Base-by-base conservation (phyloP, 2,113 vertebrate genomes). In the Brienomyrus longianalis region DNA sequence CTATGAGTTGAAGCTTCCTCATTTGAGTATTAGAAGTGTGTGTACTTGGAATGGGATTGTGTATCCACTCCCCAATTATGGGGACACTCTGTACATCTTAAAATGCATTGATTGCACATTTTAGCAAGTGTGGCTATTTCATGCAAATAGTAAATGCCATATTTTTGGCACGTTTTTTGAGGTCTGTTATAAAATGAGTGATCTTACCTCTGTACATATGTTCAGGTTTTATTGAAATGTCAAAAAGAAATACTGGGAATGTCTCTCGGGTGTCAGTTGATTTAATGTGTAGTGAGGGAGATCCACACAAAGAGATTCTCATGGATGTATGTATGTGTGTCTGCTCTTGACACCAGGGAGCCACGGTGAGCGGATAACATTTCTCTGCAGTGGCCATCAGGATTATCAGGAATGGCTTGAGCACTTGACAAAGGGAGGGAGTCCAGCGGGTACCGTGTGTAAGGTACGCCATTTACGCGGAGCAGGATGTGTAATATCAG, bases 331-430 rank as follows among this genome's bases (percentile, higher is more conserved):
- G 47, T 47, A 39, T 77, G 47, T 52, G 47, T 87, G 5, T 88
- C 5, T 88, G 23, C 88, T 7, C 88, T 35, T 56, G 56, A n/a
- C 27, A 88, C 3, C 92, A 99, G 98, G 98, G 89, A 96, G 93
- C 88, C 97, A 98, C 95, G 97, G 98, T 88, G 98, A 99, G 92
- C 95, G 97, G 89, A 97, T 98, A 92, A 95, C 97, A 70, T 98
- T 99, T 87, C 97, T 96, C 5, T 99, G 98, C 91, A 97, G 93
- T 93, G 98, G 92, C 93, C 97, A 97, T 88, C 96, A 96, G 86
- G 98, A 99, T 86, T 95, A 98, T 3, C 97, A 98, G 83, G 97
- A 99, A 1, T 99, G 98, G 98, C 94, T 99, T 88, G 98, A 99
- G 90, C 98, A 98, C 74, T 96, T 99, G 91, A 98, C 96, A 11